A percentile compares a stretch with the other conserved stretches of the same genome.
phyloP scores from a whole-genome alignment of 2,113 vertebrate species.

The Indri indri region DNA sequence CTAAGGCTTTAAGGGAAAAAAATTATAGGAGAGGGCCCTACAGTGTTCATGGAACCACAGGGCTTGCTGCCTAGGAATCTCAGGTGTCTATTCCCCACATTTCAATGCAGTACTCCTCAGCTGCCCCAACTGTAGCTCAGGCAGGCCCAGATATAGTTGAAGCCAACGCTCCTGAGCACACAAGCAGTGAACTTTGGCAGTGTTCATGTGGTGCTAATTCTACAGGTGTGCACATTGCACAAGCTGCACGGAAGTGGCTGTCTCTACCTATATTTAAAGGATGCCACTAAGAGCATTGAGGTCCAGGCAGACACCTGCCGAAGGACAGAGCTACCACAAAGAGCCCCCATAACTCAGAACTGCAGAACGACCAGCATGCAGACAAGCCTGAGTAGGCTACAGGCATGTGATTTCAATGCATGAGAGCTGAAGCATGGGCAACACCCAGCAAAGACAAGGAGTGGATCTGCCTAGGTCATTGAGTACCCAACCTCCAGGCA shows the following conservation, averaged over 20 bases:
- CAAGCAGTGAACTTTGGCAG: not conserved
- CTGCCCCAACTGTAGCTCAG: not conserved
- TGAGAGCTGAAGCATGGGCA: not conserved
- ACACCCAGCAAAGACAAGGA: not conserved
- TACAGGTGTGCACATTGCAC: too few relatives aligned
- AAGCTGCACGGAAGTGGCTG: too few relatives aligned
- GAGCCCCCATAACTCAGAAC: not conserved
- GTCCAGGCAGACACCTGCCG: not conserved
- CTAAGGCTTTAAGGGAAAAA: too few relatives aligned
- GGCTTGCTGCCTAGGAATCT: too few relatives aligned
- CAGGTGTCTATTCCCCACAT: too few relatives aligned
- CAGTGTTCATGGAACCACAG: too few relatives aligned
- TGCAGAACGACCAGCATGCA: not conserved
- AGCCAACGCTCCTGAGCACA: not conserved
- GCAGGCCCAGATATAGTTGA: not conserved
- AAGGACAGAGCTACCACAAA: not conserved
- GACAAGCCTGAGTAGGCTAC: not conserved
- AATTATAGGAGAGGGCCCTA: too few relatives aligned
- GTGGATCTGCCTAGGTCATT: not conserved
- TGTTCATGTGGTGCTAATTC: not conserved
- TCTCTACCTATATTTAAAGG: not conserved
- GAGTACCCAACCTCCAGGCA: not conserved
- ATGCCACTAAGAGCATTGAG: not conserved
- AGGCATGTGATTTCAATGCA: not conserved
- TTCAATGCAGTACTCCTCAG: too few relatives aligned